Evolutionary conservation across 2,797 vertebrate genomes (phyloP), one percentile per base, ranked within the genome.

Genomic region (Thripadectes ignobilis): DNA sequence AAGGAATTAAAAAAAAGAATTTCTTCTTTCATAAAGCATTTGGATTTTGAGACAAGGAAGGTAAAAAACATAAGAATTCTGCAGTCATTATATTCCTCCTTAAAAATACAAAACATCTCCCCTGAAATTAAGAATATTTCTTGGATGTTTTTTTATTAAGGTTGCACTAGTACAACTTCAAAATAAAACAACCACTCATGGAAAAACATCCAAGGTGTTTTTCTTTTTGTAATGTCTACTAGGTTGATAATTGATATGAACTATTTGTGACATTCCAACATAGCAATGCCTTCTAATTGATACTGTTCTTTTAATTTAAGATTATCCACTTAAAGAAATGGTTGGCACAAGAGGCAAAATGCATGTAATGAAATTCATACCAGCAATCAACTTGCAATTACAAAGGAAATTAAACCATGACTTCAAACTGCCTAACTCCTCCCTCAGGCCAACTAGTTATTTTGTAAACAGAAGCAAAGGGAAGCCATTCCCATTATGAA

Each of bases 341-440:
- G 39, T 61, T 96, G 93, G 66, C 85, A 29, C 59, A 86, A 88
- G 92, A 92, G 78, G 95, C 88, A 95, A 95, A 67, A 95, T 79
- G 82, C 68, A 55, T 71, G 79, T 66, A 86, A 83, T 55, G 66
- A 95, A 97, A 97, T 97, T 97, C 97, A 97, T 80, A 91, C 84
- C 79, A 91, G 95, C 91, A 97, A 97, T 98, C 94, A 97, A 94
- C 93, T 92, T 93, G 88, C 94, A 97, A 97, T 98, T 98, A 97
- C 93, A 93, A 94, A 96, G 72, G 88, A 98, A 96, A 98, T 98
- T 97, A 98, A 98, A 96, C 95, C 91, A 75, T 91, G 94, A 92
- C 86, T 97, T 96, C 92, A 92, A 97, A 93, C 67, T 85, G 79
- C 58, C 89, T 95, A 94, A 95, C 89, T 96, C 96, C 72, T 95